phyloP scores from a whole-genome alignment of 2,888 invertebrate species.

The Lithophane ornitopus region DNA sequence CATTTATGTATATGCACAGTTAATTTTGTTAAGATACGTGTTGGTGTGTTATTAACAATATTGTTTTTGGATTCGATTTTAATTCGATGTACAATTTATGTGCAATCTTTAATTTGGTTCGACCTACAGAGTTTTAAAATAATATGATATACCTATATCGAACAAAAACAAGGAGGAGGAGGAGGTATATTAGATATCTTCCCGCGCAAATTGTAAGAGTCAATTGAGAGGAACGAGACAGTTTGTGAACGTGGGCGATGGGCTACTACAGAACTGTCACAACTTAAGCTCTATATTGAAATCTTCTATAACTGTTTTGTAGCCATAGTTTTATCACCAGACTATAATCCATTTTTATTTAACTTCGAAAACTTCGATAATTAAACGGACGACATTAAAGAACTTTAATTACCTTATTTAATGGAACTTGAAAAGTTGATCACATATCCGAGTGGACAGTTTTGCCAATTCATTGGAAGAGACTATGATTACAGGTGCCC shows the following conservation, averaged over 20 bases:
- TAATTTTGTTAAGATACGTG: conserved; percentile 26
- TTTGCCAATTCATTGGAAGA: background rate
- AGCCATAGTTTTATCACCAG: background rate
- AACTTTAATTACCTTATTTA: background rate
- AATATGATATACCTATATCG: background rate
- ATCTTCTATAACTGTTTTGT: conserved; percentile 13
- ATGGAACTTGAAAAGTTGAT: background rate
- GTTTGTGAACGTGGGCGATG: conserved; percentile 52
- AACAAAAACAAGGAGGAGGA: conserved; percentile 1
- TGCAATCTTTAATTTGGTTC: background rate
- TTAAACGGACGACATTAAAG: background rate
- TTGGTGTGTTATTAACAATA: conserved; percentile 28
- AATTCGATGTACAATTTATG: conserved; percentile 2
- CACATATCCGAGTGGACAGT: too few relatives aligned
- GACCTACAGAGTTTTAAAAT: background rate
- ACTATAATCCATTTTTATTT: background rate
- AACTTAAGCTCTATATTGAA: conserved; percentile 39
- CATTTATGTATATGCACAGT: conserved; percentile 23
- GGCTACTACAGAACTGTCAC: conserved; percentile 44
- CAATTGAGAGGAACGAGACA: conserved; percentile 52
- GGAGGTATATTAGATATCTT: conserved; percentile 29
- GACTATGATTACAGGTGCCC: background rate
- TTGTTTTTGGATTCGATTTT: conserved; percentile 31
- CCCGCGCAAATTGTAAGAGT: conserved; percentile 48
- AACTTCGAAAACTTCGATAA: background rate